Base-by-base conservation (phyloP, 2,888 invertebrate genomes). In the Andricus quercusramuli region DNA sequence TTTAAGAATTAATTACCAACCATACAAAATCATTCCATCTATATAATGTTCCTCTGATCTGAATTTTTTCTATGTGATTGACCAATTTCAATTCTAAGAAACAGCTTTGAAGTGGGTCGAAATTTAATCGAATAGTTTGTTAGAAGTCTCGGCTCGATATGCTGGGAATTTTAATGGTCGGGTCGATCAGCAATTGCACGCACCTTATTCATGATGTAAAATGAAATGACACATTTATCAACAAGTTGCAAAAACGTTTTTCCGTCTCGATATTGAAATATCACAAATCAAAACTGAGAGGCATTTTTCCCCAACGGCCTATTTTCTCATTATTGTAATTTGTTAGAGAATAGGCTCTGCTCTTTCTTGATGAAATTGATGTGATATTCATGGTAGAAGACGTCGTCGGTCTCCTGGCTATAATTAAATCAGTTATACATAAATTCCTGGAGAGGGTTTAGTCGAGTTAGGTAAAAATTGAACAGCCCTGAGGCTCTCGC, bases 381-480 rank as follows among this genome's bases (percentile, higher is more conserved):
- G 47, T 47, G 47, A 15, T 47, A 56, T n/a, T n/a, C 22, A 51
- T 70, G 65, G n/a, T 47, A 15, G 15, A 15, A 15, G 13, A 25
- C 13, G 13, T 9, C 8, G 1, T 9, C 8, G 1, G 56, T 65
- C 20, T 37, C 37, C 8, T 32, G 29, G 20, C 47, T 70, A 17
- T 29, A 70, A 70, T 51, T 51, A 70, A 41, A 51, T 70, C 70
- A 47, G 47, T 67, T 37, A 20, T 25, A 25, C 25, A 25, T 70
- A 70, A 51, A 70, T 70, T 70, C 70, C 70, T 51, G 51, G 70
- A 70, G 70, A 70, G 20, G 17, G 29, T 51, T 70, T 47, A 15
- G 51, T 70, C 29, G 25, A 32, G 44, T 68, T 74, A 74, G 74
- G 74, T 70, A 70, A 70, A 70, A 74, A 74, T 74, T 74, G 32